Conservation (phyloP, 2,113 vertebrate species). For the Zosterops pallidus region DNA sequence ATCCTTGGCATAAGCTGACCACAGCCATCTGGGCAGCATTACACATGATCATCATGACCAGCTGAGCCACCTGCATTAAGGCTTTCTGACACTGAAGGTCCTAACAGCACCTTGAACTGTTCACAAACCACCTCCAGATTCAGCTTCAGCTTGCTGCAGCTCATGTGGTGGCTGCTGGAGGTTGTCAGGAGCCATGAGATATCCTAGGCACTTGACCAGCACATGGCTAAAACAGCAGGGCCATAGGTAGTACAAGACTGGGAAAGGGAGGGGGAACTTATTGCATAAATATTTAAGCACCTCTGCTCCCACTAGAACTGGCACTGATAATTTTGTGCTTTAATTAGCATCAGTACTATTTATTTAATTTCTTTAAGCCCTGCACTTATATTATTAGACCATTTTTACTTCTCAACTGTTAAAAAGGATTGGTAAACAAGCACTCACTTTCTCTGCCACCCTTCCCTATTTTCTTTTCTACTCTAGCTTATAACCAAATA, state of each 20-base stretch:
- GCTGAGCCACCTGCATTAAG: constrained; percentile 1
- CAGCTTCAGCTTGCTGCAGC: neutral
- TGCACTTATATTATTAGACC: neutral
- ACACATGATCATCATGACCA: neutral
- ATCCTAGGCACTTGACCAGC: neutral
- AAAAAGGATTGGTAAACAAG: neutral
- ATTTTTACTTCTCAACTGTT: neutral
- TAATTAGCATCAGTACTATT: neutral
- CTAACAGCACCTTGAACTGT: neutral
- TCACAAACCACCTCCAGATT: neutral
- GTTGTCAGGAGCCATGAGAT: neutral
- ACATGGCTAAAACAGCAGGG: neutral
- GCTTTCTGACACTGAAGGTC: neutral
- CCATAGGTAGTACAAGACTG: neutral
- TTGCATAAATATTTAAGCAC: neutral
- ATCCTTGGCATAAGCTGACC: constrained; percentile 15
- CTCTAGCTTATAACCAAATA: neutral
- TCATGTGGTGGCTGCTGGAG: neutral
- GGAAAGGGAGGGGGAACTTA: neutral
- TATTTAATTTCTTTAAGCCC: neutral
- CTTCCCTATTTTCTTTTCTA: neutral
- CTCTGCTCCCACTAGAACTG: neutral
- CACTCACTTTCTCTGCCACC: neutral
- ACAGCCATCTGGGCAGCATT: constrained; percentile 4
- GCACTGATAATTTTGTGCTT: neutral